Evolutionary conservation across 2,797 vertebrate species (phyloP).

Genomic region (Gadopsis bispinosus): DNA sequence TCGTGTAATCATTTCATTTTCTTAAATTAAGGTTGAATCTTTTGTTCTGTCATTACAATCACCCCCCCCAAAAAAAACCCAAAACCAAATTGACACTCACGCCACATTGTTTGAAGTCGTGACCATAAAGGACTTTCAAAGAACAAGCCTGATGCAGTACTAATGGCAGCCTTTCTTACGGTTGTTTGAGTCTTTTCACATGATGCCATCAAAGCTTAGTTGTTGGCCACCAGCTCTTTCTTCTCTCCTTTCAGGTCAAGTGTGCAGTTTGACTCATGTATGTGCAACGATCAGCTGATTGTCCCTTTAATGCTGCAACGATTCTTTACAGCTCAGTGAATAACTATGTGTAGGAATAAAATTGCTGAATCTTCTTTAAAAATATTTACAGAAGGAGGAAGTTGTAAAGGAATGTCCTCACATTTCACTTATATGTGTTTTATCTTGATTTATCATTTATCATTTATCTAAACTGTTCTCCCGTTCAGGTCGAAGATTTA

Average conservation of each 20-base stretch:
- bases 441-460: background rate
- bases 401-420: background rate
- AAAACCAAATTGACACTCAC: background rate
- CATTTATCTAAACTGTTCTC: background rate
- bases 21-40: background rate
- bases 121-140: constrained; percentile 28
- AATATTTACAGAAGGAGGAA: background rate
- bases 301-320: background rate
- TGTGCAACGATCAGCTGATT: background rate
- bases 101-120: constrained; percentile 25
- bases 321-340: background rate
- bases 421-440: background rate
- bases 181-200: constrained; percentile 4
- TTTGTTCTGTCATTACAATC: background rate
- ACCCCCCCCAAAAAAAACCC: too few species aligned
- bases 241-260: constrained; percentile 33
- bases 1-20: background rate
- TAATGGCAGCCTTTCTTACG: background rate
- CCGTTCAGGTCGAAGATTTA: background rate
- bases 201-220: constrained; percentile 11
- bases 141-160: background rate
- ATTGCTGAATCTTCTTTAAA: background rate
- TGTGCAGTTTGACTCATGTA: constrained; percentile 39
- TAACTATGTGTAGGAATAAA: background rate
- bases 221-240: background rate